Evolutionary conservation across 1,140 invertebrate species (phyloP).

Genomic region (Homalodisca vitripennis): DNA sequence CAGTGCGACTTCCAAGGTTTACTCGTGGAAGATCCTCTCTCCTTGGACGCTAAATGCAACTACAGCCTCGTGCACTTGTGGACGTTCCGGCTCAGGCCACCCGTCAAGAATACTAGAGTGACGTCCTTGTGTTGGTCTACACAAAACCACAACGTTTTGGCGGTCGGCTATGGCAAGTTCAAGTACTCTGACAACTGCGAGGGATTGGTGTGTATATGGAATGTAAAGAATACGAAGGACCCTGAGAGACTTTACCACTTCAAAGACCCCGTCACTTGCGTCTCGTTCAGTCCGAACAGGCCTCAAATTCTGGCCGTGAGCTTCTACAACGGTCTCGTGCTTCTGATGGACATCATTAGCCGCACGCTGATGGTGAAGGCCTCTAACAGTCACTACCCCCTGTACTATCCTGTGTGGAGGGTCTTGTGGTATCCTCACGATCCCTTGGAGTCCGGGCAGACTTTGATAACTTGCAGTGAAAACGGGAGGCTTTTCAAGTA

Average conservation of each 20-base stretch:
- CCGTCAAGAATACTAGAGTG: constrained; percentile 1
- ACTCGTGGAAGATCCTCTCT: constrained; percentile 3
- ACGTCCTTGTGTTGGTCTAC: constrained; percentile 7
- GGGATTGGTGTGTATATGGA: constrained; percentile 55
- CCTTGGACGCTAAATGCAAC: background rate
- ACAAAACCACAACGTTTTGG: constrained; percentile 37
- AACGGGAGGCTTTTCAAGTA: constrained; percentile 28
- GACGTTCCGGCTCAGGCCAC: constrained; percentile 6
- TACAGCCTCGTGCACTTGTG: constrained; percentile 13
- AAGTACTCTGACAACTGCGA: constrained; percentile 20
- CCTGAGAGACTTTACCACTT: constrained; percentile 54
- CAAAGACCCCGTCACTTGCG: constrained; percentile 52
- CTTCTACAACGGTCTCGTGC: constrained; percentile 18
- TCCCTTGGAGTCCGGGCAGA: background rate
- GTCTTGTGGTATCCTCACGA: constrained; percentile 20
- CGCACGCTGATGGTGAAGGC: constrained; percentile 3
- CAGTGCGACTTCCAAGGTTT: constrained; percentile 12
- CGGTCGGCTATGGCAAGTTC: constrained; percentile 40
- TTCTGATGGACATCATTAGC: constrained; percentile 25
- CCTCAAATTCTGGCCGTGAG: constrained; percentile 52
- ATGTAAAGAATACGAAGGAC: constrained; percentile 57
- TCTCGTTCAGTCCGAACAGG: constrained; percentile 51
- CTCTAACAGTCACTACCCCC: constrained; percentile 5
- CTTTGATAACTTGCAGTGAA: constrained; percentile 27
- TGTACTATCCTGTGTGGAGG: constrained; percentile 29